phyloP scores from a whole-genome alignment of 2,113 vertebrate genomes.

The Rana temporaria region DNA sequence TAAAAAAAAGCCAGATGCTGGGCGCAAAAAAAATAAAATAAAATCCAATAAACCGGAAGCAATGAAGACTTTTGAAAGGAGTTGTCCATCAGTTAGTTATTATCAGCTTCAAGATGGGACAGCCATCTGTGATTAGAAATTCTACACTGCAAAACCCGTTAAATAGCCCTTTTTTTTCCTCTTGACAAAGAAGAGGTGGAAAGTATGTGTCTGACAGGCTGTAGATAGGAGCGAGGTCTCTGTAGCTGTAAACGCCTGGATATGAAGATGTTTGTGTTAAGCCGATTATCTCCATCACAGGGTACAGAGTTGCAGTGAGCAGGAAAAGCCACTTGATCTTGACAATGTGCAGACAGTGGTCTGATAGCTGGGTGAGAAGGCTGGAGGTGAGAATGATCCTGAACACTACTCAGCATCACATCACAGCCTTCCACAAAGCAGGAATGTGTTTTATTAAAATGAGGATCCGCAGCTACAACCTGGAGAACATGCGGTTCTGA shows the following conservation, averaged over 20 bases:
- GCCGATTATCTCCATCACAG: background rate
- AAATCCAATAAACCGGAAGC: too few species aligned
- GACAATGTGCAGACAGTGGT: constrained; percentile 38
- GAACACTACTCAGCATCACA: constrained; percentile 6
- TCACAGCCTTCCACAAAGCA: background rate
- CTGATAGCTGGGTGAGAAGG: constrained; percentile 1
- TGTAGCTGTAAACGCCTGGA: background rate
- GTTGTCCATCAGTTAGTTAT: too few species aligned
- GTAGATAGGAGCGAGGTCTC: background rate
- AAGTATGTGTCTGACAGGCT: constrained; percentile 21
- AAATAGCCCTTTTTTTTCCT: background rate
- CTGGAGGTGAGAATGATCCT: constrained; percentile 33
- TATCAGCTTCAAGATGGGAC: too few species aligned
- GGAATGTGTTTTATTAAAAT: background rate
- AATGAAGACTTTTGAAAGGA: too few species aligned
- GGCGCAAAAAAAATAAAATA: too few species aligned
- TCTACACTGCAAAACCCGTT: background rate
- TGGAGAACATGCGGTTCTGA: too few species aligned
- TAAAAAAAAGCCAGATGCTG: too few species aligned
- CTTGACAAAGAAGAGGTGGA: background rate
- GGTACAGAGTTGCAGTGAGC: background rate
- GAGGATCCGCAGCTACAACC: too few species aligned
- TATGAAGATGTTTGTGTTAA: background rate
- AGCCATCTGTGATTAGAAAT: too few species aligned
- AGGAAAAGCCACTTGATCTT: constrained; percentile 18